Base-by-base conservation (phyloP, 2,797 vertebrate genomes). In the Chelonia mydas region DNA sequence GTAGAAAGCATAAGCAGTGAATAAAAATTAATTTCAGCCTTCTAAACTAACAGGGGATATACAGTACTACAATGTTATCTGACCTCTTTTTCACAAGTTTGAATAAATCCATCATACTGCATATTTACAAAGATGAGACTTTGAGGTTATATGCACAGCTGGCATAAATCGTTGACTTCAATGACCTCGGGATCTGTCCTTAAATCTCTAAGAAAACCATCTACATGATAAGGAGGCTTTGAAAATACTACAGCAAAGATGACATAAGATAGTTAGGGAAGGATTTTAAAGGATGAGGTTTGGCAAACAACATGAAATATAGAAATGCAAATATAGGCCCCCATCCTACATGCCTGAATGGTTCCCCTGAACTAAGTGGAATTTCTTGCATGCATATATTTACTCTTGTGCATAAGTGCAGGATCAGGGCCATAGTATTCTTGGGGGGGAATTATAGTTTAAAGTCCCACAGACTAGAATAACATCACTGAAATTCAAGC, bases 21-120 rank as follows among this genome's bases (percentile, higher is more conserved):
- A 96, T 93, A 97, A 97, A 97, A 97, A 98, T 97, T 98, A 98
- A 97, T 97, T 97, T 97, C 61, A 97, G 82, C 51, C 91, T 96
- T 89, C 94, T 95, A 91, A 97, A 94, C 79, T 96, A 94, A 96
- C 89, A 96, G 49, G 16, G 81, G 80, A 92, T 95, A 50, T 72
- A 74, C 11, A 90, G 65, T 94, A 90, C 94, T 92, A 86, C 37
- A 96, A 97, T 92, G 90, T 95, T 98, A 95, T 95, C 93, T 96
- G 88, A 95, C 93, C 79, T 94, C 79, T 50, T 89, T 95, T 97
- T 94, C 92, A 88, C 33, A 97, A 96, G 37, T 94, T 80, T 94
- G 61, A 95, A 88, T 95, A 95, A 96, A 97, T 90, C 82, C 50
- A 84, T 84, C 54, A 90, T 92, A 83, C 85, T 95, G 90, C 91